Base-by-base conservation (phyloP, 2,113 vertebrate genomes). In the Pygoscelis adeliae region DNA sequence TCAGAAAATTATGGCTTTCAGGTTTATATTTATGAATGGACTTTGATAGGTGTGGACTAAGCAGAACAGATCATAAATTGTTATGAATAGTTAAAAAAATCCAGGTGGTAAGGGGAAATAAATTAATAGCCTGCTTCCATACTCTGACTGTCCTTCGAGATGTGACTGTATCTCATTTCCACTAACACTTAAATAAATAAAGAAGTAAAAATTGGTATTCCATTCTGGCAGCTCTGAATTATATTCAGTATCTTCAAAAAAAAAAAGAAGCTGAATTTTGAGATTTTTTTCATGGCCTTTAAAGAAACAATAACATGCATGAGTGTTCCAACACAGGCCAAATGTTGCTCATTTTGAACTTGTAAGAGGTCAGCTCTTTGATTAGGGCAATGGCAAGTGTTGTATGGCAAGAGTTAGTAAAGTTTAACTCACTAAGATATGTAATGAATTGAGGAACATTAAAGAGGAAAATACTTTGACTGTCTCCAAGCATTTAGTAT, bases 71-170 rank as follows among this genome's bases (percentile, higher is more conserved):
- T 96, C 79, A 93, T 91, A 73, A 92, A 87, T 94, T 52, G 59
- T 65, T 82, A 14, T 9, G 66, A 91, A 71, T 26, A 74, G 36
- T 27, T 74, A 15, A 27, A 77, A 90, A 83, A 78, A 11, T 94
- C 74, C 49, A 93, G 72, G 38, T 96, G 36, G 66, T 97, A 96
- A 96, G 95, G 78, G 87, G 61, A 96, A 97, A 87, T 91, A 94
- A 95, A 93, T 98, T 73, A 97, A 90, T 80, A 95, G 81, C 62
- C 72, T 87, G 59, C 63, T 88, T 96, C 93, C 62, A 89, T 95
- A 84, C 44, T 92, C 74, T 78, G 89, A 84, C 66, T 96, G 66
- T 97, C 53, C 67, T 97, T 94, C 95, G 95, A 97, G 89, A 97
- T 96, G 78, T 91, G 44, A 69, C 61, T 95, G 78, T 94, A 95